Base-by-base conservation (phyloP, 92 coral and sea anemone genomes). In the Porites evermanni region DNA sequence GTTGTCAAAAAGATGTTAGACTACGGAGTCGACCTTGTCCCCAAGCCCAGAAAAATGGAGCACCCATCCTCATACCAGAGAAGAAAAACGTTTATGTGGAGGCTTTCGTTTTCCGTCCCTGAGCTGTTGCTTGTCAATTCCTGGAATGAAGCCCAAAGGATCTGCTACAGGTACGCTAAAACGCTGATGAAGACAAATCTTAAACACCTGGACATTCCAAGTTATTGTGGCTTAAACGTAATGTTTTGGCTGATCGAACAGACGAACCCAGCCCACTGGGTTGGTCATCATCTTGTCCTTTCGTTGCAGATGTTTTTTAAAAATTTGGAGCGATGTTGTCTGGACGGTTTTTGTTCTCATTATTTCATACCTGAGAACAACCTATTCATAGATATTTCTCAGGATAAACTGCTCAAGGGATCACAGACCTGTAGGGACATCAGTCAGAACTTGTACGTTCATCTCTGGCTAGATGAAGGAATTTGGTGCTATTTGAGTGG, bases 331-430 rank as follows among this genome's bases (percentile, higher is more conserved):
- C 38, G 65, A 19, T 54, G 79, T 24, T 75, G 79, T 53, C 50
- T 18, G 79, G 53, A 75, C 11, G 79, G 79, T 3, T 56, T 54
- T 63, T 75, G 79, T 58, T 56, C 79, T 44, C 79, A 75, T 58
- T 75, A 75, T 75, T 75, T 75, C 29, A 19, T 75, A 12, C 79
- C 79, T 17, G 79, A 75, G 79, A 75, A 75, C 79, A 75, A 75
- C 18, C 50, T 75, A 21, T 75, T 75, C 58, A 54, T 21, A 50
- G 65, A 75, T n/a, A 75, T 75, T 54, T 32, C 79, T 63, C 56
- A 24, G 79, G 79, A 75, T 12, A 75, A 56, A 53, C 53, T 75
- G 17, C 65, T 56, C 17, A 75, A 54, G 79, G 79, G 66, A 12
- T 75, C 79, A 20, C 21, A 8, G 64, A 75, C 24, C 21, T 75